Percentiles rank a stretch among this genome's conserved stretches.
Evolutionary conservation across 2,113 vertebrate genomes (phyloP).

Genomic region (Polypterus senegalus): DNA sequence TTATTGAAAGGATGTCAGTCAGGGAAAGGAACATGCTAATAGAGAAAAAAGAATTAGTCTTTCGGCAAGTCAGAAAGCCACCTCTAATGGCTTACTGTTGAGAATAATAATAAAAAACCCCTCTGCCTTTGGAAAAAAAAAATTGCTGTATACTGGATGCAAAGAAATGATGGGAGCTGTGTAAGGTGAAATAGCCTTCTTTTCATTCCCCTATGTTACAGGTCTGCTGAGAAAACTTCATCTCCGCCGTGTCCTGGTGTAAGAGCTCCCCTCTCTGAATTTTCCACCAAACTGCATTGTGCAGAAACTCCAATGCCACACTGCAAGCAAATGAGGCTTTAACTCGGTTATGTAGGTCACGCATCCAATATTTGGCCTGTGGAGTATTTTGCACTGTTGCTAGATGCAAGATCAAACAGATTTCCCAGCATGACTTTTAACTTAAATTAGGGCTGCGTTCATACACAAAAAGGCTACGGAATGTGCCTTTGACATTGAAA

Average conservation of each 20-base stretch:
- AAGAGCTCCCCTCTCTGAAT: constrained; percentile 94
- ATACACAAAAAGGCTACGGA: background rate
- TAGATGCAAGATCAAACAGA: constrained; percentile 23
- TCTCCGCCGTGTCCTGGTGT: constrained; percentile 48
- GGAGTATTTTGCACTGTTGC: constrained; percentile 24
- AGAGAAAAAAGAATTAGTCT: constrained; percentile 41
- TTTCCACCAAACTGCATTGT: constrained; percentile 46
- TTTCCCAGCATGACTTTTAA: constrained; percentile 22
- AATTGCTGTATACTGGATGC: constrained; percentile 44
- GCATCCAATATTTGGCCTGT: constrained; percentile 33
- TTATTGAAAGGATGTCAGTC: constrained; percentile 73
- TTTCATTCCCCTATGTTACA: constrained; percentile 38
- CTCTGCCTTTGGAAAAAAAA: constrained; percentile 6
- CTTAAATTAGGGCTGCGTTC: constrained; percentile 24
- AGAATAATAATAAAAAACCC: constrained; percentile 4
- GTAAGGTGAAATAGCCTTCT: constrained; percentile 69
- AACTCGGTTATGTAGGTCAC: constrained; percentile 37
- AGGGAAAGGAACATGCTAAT: constrained; percentile 80
- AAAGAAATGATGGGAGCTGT: constrained; percentile 42
- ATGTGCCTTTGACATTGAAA: background rate
- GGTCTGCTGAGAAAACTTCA: background rate
- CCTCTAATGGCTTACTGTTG: constrained; percentile 22
- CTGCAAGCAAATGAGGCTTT: constrained; percentile 33
- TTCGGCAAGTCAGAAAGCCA: constrained; percentile 20
- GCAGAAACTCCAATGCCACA: constrained; percentile 9